A percentile compares a stretch with the other conserved stretches of the same genome.
Conservation (phyloP, 2,797 vertebrate genomes). For the Trachops cirrhosus region DNA sequence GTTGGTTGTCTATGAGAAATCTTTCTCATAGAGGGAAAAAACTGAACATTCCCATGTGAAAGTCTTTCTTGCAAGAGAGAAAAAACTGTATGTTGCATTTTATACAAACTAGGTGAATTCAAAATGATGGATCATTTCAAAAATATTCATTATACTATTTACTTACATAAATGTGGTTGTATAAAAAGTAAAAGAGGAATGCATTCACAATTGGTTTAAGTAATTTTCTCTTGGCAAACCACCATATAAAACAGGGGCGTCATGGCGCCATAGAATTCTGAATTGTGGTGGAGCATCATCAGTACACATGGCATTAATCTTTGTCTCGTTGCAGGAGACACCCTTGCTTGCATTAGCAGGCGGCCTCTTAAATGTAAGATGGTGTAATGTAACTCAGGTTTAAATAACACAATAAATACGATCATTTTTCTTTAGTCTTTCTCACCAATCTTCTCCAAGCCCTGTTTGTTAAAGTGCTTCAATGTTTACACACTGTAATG, state of each 20-base stretch:
- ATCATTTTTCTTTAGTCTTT: slow-evolving; percentile 53
- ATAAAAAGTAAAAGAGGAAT: slow-evolving; percentile 86
- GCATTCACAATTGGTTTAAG: slow-evolving; percentile 93
- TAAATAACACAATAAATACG: slow-evolving; percentile 83
- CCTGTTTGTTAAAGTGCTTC: slow-evolving; percentile 69
- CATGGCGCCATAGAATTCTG: slow-evolving; percentile 95
- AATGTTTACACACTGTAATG: slow-evolving; percentile 61
- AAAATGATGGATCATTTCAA: slow-evolving; percentile 82
- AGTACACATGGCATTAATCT: slow-evolving; percentile 96
- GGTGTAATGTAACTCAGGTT: slow-evolving; percentile 82
- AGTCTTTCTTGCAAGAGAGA: slow-evolving; percentile 68
- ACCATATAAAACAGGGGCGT: slow-evolving; percentile 91
- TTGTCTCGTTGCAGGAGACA: slow-evolving; percentile 90
- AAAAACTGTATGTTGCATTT: slow-evolving; percentile 72
- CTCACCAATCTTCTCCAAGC: slow-evolving; percentile 37
- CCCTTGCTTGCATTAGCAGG: slow-evolving; percentile 88
- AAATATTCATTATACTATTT: slow-evolving; percentile 87
- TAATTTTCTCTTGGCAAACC: slow-evolving; percentile 93
- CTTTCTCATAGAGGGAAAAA: slow-evolving; percentile 73
- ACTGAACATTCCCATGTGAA: slow-evolving; percentile 82
- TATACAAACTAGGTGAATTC: slow-evolving; percentile 85
- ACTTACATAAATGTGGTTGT: slow-evolving; percentile 84
- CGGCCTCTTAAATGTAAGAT: slow-evolving; percentile 89
- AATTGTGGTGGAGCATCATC: slow-evolving; percentile 92
- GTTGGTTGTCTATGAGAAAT: slow-evolving; percentile 85